Conservation (phyloP, 30 jellyfish, hydroid and myxozoan species). For the Cassiopea xamachana region DNA sequence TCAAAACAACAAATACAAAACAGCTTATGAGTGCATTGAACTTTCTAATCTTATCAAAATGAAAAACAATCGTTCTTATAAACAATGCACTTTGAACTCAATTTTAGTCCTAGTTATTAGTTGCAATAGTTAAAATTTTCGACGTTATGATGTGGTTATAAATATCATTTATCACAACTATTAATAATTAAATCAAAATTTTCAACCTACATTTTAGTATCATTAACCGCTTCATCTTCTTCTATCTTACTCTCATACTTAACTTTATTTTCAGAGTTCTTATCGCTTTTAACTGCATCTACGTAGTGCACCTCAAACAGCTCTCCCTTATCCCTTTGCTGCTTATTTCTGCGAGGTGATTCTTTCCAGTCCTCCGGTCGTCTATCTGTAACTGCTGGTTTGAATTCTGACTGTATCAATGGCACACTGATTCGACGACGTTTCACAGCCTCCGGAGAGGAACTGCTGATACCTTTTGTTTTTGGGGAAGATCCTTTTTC, state of each 20-base stretch:
- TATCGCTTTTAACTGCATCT: background rate
- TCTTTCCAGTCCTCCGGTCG: background rate
- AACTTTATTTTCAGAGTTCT: background rate
- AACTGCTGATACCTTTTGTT: background rate
- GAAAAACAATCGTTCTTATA: too few relatives aligned
- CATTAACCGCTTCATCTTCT: background rate
- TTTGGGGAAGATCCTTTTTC: background rate
- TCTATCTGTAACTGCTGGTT: background rate
- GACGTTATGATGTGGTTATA: too few relatives aligned
- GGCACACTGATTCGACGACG: conserved; percentile 24
- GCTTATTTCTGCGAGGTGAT: conserved; percentile 27
- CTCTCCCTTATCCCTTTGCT: background rate
- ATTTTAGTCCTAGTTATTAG: too few relatives aligned
- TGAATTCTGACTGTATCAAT: background rate
- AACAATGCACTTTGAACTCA: too few relatives aligned
- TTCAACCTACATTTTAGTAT: background rate
- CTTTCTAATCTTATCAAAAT: too few relatives aligned
- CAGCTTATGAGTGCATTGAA: too few relatives aligned
- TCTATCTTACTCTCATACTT: background rate
- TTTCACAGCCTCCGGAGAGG: conserved; percentile 13
- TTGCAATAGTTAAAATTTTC: too few relatives aligned
- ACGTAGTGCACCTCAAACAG: conserved; percentile 40
- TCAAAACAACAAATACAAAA: too few relatives aligned
- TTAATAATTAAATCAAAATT: background rate
- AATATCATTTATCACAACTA: background rate